A percentile compares a stretch with the other conserved stretches of the same genome.
Conservation (phyloP, 2,888 invertebrate species). For the Cryptocheilus praepositus region DNA sequence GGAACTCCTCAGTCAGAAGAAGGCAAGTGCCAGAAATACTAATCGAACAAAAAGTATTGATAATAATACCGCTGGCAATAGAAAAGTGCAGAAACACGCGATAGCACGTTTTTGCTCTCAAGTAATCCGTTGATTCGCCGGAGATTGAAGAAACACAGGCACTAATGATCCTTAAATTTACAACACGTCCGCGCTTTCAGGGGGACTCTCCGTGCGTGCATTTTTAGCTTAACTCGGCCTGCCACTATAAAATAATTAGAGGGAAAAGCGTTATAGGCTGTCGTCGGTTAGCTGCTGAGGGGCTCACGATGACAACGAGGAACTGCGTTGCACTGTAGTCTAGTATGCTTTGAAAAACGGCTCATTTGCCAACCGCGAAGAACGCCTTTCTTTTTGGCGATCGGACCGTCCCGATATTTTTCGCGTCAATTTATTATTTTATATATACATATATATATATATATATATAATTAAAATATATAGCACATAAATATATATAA, state of each 20-base stretch:
- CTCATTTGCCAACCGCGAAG: no score
- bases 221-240: conserved; percentile 41
- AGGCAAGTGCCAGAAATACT: no score
- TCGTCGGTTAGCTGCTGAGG: background rate
- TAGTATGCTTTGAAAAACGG: background rate
- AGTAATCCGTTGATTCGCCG: conserved; percentile 17
- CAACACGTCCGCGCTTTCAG: conserved; percentile 49
- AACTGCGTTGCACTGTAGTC: background rate
- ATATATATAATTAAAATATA: no score
- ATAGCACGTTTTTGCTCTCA: background rate
- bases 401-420: no score
- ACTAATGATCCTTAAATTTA: conserved; percentile 50
- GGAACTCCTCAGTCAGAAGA: no score
- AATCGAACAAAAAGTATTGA: no score
- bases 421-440: no score
- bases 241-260: conserved; percentile 44
- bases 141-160: conserved; percentile 38
- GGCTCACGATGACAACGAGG: background rate
- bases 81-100: background rate
- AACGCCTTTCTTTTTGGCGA: no score
- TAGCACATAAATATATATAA: no score
- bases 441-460: no score
- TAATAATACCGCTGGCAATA: background rate
- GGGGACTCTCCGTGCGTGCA: conserved; percentile 22
- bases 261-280: conserved; percentile 29